phyloP scores from a whole-genome alignment of 1,140 invertebrate genomes.

The Brachionus rotundiformis region DNA sequence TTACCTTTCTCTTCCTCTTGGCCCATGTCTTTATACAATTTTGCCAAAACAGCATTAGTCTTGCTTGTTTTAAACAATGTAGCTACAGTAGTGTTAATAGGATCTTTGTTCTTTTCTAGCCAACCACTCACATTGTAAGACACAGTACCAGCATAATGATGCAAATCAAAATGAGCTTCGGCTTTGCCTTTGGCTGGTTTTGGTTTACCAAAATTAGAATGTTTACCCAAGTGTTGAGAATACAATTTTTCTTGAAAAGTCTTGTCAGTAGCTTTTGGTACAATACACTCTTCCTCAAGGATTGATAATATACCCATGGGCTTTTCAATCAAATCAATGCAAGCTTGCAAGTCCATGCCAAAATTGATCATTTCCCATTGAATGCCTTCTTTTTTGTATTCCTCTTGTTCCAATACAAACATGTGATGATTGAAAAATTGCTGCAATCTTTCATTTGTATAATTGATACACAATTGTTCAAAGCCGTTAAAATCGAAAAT shows the following conservation, averaged over 20 bases:
- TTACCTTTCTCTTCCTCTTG: slow-evolving; percentile 62
- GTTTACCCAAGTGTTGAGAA: slow-evolving; percentile 97
- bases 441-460: slow-evolving; percentile 99
- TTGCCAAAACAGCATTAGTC: slow-evolving; percentile 18
- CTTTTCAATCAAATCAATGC: slow-evolving; percentile 99
- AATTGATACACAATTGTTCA: slow-evolving; percentile 99
- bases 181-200: slow-evolving; percentile 92
- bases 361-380: slow-evolving; percentile 99
- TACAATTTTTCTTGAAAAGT: slow-evolving; percentile 96
- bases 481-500: slow-evolving; percentile 99
- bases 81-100: slow-evolving; percentile 92
- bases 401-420: slow-evolving; percentile 99
- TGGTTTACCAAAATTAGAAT: slow-evolving; percentile 92
- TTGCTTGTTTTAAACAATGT: slow-evolving; percentile 40
- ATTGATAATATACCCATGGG: slow-evolving; percentile 99
- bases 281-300: slow-evolving; percentile 99
- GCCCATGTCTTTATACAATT: slow-evolving; percentile 41
- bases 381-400: slow-evolving; percentile 95
- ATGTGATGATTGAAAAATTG: slow-evolving; percentile 99
- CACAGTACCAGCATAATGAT: slow-evolving; percentile 96
- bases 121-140: slow-evolving; percentile 77
- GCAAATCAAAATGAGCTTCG: slow-evolving; percentile 94
- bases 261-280: slow-evolving; percentile 97
- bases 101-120: slow-evolving; percentile 99
- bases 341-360: slow-evolving; percentile 95